These are phyloP conservation scores for Andrena trimmerana DNA, from an alignment of 2,888 invertebrate genomes.

Conservation along the genomic window DNA sequence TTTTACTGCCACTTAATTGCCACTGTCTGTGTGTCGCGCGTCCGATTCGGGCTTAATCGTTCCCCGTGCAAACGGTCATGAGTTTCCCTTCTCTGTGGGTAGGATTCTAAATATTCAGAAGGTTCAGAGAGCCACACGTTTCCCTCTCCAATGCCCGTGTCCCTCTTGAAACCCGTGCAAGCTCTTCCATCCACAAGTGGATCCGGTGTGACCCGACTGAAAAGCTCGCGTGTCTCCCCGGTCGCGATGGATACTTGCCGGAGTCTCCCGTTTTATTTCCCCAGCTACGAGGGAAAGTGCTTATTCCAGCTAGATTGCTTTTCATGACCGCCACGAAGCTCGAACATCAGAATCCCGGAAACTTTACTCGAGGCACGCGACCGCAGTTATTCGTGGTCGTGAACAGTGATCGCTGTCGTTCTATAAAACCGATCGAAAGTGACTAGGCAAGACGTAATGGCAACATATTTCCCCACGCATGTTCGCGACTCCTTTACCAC, in stretches of 20 bases:
- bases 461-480: background rate
- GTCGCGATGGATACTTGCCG: constrained; percentile 48
- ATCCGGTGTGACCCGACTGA: constrained; percentile 24
- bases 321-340: constrained; percentile 53
- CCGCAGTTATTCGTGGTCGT: constrained; percentile 62
- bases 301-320: constrained; percentile 68
- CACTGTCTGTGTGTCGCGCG: background rate
- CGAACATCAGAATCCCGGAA: constrained; percentile 45
- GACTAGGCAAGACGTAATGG: background rate
- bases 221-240: constrained; percentile 13
- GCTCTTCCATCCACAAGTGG: constrained; percentile 5
- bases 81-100: background rate
- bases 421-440: background rate
- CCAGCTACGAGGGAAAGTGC: constrained; percentile 18
- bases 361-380: constrained; percentile 61
- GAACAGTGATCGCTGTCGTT: background rate
- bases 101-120: background rate
- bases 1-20: constrained; percentile 30
- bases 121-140: background rate
- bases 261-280: constrained; percentile 36
- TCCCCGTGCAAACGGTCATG: background rate
- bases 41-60: background rate
- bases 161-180: background rate
- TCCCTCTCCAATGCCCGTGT: background rate
- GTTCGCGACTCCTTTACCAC: background rate